Evolutionary conservation across 2,797 vertebrate species (phyloP).

Genomic region (Tachyglossus aculeatus): DNA sequence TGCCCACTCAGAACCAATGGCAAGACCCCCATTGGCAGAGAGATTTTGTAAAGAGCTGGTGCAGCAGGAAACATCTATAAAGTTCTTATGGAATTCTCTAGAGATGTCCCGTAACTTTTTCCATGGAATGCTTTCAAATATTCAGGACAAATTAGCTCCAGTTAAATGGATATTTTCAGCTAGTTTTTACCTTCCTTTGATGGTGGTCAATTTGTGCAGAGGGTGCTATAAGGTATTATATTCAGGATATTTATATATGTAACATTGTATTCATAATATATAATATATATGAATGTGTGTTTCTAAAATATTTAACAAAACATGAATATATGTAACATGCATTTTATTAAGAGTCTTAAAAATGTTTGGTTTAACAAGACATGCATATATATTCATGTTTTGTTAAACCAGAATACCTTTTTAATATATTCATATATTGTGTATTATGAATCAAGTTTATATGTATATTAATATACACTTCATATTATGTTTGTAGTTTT

Average conservation of each 20-base stretch:
- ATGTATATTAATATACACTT: too few species aligned
- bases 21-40: conserved; percentile 27
- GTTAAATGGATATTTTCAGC: conserved; percentile 61
- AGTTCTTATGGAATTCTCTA: conserved; percentile 55
- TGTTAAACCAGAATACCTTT: too few species aligned
- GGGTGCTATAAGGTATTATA: neutral
- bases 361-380: conserved; percentile 6
- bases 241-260: conserved; percentile 6
- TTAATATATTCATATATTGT: too few species aligned
- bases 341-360: conserved; percentile 1
- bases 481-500: too few species aligned
- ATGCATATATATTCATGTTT: neutral
- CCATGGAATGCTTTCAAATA: conserved; percentile 66
- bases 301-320: neutral
- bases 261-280: too few species aligned
- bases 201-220: conserved; percentile 17
- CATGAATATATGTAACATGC: conserved; percentile 14
- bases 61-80: conserved; percentile 59
- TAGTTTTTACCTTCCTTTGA: conserved; percentile 45
- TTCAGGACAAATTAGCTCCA: conserved; percentile 57
- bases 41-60: conserved; percentile 46
- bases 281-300: neutral
- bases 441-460: too few species aligned
- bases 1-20: conserved; percentile 9
- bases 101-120: conserved; percentile 66